Evolutionary conservation across 2,888 invertebrate genomes (phyloP), one percentile per base, ranked within the genome.

Genomic region (Coecobrya sp.): DNA sequence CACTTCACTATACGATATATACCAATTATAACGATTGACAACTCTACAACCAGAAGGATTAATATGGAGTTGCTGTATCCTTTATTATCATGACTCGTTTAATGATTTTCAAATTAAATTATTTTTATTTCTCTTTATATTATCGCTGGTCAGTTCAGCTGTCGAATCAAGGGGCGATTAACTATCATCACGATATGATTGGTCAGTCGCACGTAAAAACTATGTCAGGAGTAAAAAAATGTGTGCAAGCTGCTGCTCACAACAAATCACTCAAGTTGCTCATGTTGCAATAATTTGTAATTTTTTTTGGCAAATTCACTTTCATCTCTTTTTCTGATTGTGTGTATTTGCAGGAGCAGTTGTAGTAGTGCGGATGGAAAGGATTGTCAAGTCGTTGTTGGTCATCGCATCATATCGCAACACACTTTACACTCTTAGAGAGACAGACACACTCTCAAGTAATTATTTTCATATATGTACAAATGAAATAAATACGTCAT

Each of bases 401-500:
- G 81, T 81, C 81, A 81, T 81, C 81, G 55, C 59, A 81, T 81
- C 81, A 55, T 30, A 81, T 79, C 19, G 16, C 49, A 55, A 30
- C 81, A n/a, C 30, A 55, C 81, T 25, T n/a, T 36, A 73, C 65
- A 65, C 59, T 27, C 68, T n/a, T n/a, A n/a, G n/a, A n/a, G n/a
- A n/a, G n/a, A n/a, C n/a, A n/a, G n/a, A 27, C 27, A 27, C 11
- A 68, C 62, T 65, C 62, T n/a, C n/a, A n/a, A 19, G 27, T 22
- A 36, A 42, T 81, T 30, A 19, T 30, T 27, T 52, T 81, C 59
- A 81, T 59, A 52, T 55, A 59, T 36, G 81, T 81, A 59, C 81
- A 81, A 19, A 79, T 25, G 79, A 25, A 76, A 52, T 79, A 52
- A 79, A 81, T 81, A 30, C 81, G 81, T 81, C 81, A 81, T 81